These are phyloP conservation scores for Sialis lutaria DNA, from an alignment of 2,888 invertebrate genomes.

Conservation along the genomic window DNA sequence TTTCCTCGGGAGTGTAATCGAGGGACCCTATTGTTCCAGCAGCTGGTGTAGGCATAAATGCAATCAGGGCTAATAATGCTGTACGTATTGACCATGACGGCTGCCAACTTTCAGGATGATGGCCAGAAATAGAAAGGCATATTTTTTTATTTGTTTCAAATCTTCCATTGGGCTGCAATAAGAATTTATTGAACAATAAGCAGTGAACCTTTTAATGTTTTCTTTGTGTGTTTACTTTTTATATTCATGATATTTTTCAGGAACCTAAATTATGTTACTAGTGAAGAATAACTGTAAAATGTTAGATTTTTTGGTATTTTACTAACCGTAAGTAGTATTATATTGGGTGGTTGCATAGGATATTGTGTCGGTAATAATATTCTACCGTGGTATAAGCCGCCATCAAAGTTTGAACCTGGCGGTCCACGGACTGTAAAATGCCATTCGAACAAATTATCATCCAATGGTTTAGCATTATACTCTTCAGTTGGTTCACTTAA, in stretches of 20 bases:
- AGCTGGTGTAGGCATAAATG: constrained; percentile 85
- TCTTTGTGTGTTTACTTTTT: no score
- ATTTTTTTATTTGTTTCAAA: constrained; percentile 91
- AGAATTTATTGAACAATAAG: neutral
- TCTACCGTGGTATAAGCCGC: constrained; percentile 82
- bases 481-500: constrained; percentile 74
- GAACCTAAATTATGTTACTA: no score
- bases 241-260: no score
- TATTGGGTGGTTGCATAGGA: constrained; percentile 94
- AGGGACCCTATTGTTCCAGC: constrained; percentile 82
- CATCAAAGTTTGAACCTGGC: constrained; percentile 72
- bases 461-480: constrained; percentile 75
- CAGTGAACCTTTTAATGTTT: no score
- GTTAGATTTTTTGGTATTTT: neutral
- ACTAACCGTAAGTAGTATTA: constrained; percentile 72
- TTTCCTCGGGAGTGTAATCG: constrained; percentile 73
- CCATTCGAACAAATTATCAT: constrained; percentile 95
- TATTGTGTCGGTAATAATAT: constrained; percentile 85
- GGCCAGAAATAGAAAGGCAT: constrained; percentile 85
- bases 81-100: constrained; percentile 95
- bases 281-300: neutral
- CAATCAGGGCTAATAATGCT: constrained; percentile 77
- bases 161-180: constrained; percentile 67
- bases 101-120: constrained; percentile 97
- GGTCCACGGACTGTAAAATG: constrained; percentile 91